A percentile compares a stretch with the other conserved stretches of the same genome.
These are phyloP conservation scores for Dyspetes luteomarginatus DNA, from an alignment of 2,888 invertebrate species.

Conservation along the genomic window DNA sequence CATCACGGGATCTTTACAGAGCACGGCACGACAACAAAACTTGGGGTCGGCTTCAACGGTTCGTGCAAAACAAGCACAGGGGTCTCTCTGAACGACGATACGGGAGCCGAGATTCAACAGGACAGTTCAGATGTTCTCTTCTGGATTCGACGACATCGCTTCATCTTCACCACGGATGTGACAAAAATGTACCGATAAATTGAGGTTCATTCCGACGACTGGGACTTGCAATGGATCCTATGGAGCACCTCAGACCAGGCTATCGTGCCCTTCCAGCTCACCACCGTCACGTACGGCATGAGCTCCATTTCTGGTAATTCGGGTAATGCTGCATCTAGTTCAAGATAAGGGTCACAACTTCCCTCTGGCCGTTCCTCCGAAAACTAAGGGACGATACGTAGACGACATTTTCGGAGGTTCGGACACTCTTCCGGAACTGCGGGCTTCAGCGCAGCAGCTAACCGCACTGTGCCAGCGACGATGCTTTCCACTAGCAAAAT, in stretches of 20 bases:
- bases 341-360: too few relatives aligned
- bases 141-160: constrained; percentile 8
- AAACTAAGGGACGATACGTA: too few relatives aligned
- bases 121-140: constrained; percentile 29
- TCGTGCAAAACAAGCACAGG: not conserved
- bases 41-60: not conserved
- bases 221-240: not conserved
- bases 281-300: not conserved
- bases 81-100: not conserved
- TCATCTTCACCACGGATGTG: constrained; percentile 27
- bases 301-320: constrained; percentile 11
- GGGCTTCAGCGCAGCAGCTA: too few relatives aligned
- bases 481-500: too few relatives aligned
- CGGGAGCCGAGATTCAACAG: not conserved
- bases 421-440: too few relatives aligned
- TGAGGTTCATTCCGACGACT: not conserved
- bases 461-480: too few relatives aligned
- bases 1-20: too few relatives aligned
- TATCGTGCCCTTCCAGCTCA: not conserved
- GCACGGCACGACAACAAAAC: too few relatives aligned
- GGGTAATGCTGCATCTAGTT: too few relatives aligned
- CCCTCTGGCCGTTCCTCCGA: too few relatives aligned
- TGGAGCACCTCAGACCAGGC: constrained; percentile 26
- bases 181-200: constrained; percentile 36
- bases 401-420: too few relatives aligned